Conservation (phyloP, 2,113 vertebrate species). For the Orcinus orca region DNA sequence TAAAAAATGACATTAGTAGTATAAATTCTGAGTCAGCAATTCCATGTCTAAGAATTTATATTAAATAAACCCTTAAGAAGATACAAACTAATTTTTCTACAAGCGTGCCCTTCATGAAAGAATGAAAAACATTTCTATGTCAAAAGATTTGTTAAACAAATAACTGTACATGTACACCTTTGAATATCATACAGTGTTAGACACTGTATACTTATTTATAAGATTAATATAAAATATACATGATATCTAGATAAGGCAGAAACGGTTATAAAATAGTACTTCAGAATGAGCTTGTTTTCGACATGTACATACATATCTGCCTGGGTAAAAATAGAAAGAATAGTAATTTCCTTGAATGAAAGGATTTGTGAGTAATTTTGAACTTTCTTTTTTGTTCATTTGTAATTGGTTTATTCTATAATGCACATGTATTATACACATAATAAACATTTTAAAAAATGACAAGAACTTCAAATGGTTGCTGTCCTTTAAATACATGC, state of each 20-base stretch:
- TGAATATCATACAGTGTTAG: neutral
- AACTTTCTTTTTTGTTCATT: neutral
- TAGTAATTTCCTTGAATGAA: neutral
- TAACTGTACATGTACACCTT: neutral
- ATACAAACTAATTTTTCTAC: neutral
- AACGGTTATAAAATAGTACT: neutral
- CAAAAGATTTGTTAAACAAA: neutral
- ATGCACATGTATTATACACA: neutral
- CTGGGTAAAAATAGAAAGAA: neutral
- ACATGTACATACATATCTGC: neutral
- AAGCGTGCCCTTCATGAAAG: neutral
- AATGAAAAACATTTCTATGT: neutral
- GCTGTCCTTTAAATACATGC: neutral
- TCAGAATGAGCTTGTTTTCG: conserved; percentile 17
- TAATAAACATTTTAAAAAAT: conserved; percentile 19
- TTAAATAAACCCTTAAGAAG: conserved; percentile 25
- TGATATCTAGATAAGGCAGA: neutral
- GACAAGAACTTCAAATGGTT: neutral
- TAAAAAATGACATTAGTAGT: neutral
- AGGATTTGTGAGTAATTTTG: neutral
- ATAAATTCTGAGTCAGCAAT: neutral
- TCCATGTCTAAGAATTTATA: neutral
- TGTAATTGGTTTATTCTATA: conserved; percentile 16
- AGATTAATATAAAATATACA: neutral
- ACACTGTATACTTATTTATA: neutral